Evolutionary conservation across 1,140 invertebrate genomes (phyloP), one percentile per base, ranked within the genome.

Genomic region (Parasteatoda tepidariorum): DNA sequence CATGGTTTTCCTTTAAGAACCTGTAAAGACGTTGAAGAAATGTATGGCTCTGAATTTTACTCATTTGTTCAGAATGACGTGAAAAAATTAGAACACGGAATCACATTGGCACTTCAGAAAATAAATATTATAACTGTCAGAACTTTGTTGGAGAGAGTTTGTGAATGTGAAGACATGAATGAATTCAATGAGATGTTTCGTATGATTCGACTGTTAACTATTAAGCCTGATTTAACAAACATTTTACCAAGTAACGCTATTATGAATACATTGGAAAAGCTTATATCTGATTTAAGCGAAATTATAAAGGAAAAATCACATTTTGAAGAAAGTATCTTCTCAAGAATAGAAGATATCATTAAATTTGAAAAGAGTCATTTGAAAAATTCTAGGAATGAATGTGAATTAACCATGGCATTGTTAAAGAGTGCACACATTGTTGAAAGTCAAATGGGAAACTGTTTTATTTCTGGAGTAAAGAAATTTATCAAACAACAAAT

Each of bases 261-360:
- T n/a, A 4, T 48, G 0, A 34, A 48, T 1, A 24, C 64, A 30
- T 18, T 83, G 11, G 68, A 71, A 18, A 73, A 18, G 11, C 18
- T 83, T 2, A 26, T 74, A 2, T 3, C 18, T 3, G 33, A 59
- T 6, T 13, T 83, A 4, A 7, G 30, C n/a, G 33, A 33, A 28
- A 55, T 33, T 38, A 62, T 83, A 26, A 26, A n/a, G 1, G 6
- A 13, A 22, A 73, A 62, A 62, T 73, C 71, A 26, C 1, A 54
- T 41, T 22, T 2, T 22, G 81, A 73, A 31, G 22, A 41, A n/a
- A n/a, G 26, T 3, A 6, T 83, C 9, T 73, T 83, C 26, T 15
- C 61, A 4, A 26, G 2, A 7, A 64, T 83, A 6, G n/a, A 62
- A 4, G 15, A 26, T 3, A n/a, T 31, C 61, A 33, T 73, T 48